Conservation (phyloP, 2,113 vertebrate species). For the Nycticebus coucang region DNA sequence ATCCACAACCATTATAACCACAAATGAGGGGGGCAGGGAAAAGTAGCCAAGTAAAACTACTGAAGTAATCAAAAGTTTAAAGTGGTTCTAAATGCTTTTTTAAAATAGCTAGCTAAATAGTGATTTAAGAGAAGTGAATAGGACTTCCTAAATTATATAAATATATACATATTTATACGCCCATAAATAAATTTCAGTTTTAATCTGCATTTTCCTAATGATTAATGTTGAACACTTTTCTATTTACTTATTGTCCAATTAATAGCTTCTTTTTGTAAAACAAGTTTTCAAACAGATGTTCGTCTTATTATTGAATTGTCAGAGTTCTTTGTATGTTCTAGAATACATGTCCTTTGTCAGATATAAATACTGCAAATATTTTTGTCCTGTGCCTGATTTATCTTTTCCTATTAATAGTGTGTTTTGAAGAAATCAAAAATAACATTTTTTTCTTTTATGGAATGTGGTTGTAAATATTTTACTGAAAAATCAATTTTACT, state of each 20-base stretch:
- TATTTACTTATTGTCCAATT: not conserved
- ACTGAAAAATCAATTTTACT: not conserved
- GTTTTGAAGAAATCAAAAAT: not conserved
- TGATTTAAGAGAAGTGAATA: not conserved
- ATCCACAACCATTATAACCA: not conserved
- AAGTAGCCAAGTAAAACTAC: not conserved
- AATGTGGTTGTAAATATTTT: not conserved
- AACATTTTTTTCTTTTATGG: constrained; percentile 9
- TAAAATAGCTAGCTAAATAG: not conserved
- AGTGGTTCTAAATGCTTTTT: not conserved
- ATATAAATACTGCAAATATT: not conserved
- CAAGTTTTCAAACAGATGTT: not conserved
- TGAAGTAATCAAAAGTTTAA: not conserved
- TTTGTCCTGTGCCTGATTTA: not conserved
- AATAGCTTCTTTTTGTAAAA: not conserved
- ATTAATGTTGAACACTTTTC: not conserved
- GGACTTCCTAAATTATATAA: not conserved
- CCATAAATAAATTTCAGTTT: constrained; percentile 6
- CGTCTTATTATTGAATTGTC: not conserved
- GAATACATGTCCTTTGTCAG: not conserved
- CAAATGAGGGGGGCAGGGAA: not conserved
- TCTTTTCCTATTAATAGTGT: not conserved
- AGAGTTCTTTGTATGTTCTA: not conserved
- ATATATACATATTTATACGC: not conserved
- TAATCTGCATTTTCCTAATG: not conserved